Evolutionary conservation across 2,113 vertebrate genomes (phyloP), one percentile per base, ranked within the genome.

Genomic region (Osmerus mordax): DNA sequence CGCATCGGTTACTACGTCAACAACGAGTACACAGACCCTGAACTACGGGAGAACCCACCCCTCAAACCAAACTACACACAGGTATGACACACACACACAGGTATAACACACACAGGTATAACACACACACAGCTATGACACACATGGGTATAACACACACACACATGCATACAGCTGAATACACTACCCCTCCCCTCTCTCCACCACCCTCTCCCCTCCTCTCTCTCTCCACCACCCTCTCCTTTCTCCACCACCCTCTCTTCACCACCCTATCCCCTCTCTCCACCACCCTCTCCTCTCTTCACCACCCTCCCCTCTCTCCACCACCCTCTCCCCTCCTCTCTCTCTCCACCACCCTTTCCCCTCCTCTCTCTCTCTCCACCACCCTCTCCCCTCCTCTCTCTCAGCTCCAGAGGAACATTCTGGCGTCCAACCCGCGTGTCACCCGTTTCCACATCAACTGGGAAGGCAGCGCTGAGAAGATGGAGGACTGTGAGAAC

Each of bases 361-460:
- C 3, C 52, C 15, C 3, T 7, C 52, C 15, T 11, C 52, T 16
- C 52, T 54, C 12, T 19, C 77, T 51, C 76, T 21, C 21, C 9
- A 11, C 15, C 52, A 2, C 52, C 8, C 11, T 16, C 2, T 16
- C 15, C 9, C 52, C 9, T 54, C 52, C 52, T 16, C 52, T 16
- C 12, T 19, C 77, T 51, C 76, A 97, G 95, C 92, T 97, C 63
- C 96, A 97, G 81, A 92, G 95, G 78, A 97, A 97, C 84, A 96
- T 97, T 85, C 76, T 97, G 81, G 93, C 94, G 9, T 96, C 95
- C 1, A 97, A 96, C 73, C 96, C 96, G 15, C 91, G 96, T 0
- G 96, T 97, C 29, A 97, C 96, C 55, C 90, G 95, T 58, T 97
- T 97, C 82, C 96, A 96, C 70, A 97, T 97, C 90, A 96, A 97